A percentile compares a stretch with the other conserved stretches of the same genome.
Conservation (phyloP, 2,797 vertebrate genomes). For the Spheniscus humboldti region DNA sequence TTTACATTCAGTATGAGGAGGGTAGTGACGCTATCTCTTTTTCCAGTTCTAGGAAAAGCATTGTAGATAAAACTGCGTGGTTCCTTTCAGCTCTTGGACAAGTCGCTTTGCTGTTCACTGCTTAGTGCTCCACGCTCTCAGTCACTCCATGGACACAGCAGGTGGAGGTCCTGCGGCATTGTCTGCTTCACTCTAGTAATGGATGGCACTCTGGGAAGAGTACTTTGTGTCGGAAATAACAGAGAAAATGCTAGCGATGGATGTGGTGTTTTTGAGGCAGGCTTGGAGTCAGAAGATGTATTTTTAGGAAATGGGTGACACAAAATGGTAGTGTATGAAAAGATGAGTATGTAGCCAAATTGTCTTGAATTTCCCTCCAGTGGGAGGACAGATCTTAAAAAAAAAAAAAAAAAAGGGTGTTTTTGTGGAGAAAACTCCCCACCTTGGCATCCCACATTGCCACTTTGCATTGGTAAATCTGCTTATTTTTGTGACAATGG, state of each 20-base stretch:
- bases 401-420: background rate
- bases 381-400: background rate
- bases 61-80: background rate
- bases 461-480: background rate
- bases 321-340: accelerated
- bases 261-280: background rate
- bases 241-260: background rate
- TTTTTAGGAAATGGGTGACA: background rate
- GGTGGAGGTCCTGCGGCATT: background rate
- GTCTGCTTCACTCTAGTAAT: background rate
- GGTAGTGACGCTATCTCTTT: accelerated
- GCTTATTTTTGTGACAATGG: background rate
- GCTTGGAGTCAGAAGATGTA: background rate
- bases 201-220: background rate
- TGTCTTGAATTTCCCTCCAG: background rate
- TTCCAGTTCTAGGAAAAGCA: background rate
- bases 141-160: accelerated
- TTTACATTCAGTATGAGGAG: background rate
- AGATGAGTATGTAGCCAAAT: background rate
- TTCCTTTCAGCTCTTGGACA: background rate
- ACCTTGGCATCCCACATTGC: too few species aligned
- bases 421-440: background rate
- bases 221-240: background rate
- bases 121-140: background rate
- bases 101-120: background rate